Conservation (phyloP, 2,888 invertebrate species). For the Linnaemya vulpina region DNA sequence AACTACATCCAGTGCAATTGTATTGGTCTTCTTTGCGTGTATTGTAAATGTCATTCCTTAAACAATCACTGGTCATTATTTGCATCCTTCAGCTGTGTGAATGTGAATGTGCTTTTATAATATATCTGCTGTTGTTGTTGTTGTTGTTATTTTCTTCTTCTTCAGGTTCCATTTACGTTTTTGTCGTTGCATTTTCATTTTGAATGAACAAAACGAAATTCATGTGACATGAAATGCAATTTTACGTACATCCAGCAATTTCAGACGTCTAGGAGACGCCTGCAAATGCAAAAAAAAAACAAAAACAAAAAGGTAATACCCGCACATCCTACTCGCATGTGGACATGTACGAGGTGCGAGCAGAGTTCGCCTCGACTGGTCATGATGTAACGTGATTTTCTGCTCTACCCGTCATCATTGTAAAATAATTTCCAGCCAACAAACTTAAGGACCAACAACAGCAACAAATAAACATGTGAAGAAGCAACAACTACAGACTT, state of each 20-base stretch:
- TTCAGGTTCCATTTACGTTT: neutral
- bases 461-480: conserved; percentile 16
- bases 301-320: conserved; percentile 1
- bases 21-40: conserved; percentile 25
- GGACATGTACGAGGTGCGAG: conserved; percentile 4
- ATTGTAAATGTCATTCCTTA: conserved; percentile 59
- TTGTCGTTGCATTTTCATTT: conserved; percentile 28
- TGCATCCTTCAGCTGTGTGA: conserved; percentile 27
- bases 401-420: conserved; percentile 32
- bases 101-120: conserved; percentile 20
- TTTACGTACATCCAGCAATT: conserved; percentile 58
- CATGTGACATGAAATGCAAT: conserved; percentile 63
- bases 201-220: conserved; percentile 55
- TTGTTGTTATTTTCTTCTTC: neutral
- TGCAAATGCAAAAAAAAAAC: too few species aligned
- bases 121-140: neutral
- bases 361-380: conserved; percentile 16
- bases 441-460: conserved; percentile 37
- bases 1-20: conserved; percentile 3
- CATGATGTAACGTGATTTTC: conserved; percentile 60
- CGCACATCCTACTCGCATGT: neutral
- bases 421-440: conserved; percentile 22
- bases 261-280: conserved; percentile 64
- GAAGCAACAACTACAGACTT: conserved; percentile 35
- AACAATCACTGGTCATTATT: conserved; percentile 60